Evolutionary conservation across 2,113 vertebrate genomes (phyloP), one percentile per base, ranked within the genome.

Genomic region (Hypocryptadius cinnamomeus): DNA sequence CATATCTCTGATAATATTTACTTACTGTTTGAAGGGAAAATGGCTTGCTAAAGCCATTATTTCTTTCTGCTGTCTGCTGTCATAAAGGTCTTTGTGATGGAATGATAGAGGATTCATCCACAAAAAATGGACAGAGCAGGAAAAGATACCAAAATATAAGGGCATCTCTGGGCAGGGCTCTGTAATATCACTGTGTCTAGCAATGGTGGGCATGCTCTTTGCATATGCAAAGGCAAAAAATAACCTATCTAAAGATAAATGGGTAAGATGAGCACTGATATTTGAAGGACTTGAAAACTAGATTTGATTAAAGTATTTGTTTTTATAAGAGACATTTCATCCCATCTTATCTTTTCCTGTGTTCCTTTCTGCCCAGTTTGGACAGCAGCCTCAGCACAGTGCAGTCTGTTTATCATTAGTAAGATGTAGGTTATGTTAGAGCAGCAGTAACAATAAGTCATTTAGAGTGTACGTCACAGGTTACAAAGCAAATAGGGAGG

Each of bases 11-110:
- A 84, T 94, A 96, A 96, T 96, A 94, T 95, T 95, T 97, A 94
- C 92, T 96, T 92, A 94, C 79, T 80, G 78, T 79, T 84, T 92
- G 94, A 97, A 96, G 97, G 85, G 95, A 95, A 96, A 97, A 96
- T 88, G 93, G 90, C 76, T 97, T 95, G 96, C 92, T 92, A 80
- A 87, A 92, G 87, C 83, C 88, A 80, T 96, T 93, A 79, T 89
- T 78, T 69, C 64, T 93, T 93, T 90, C 57, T 77, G 87, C 48
- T 7, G 3, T 88, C 96, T 87, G 78, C 91, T 97, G 92, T 97
- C 96, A 95, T 87, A 95, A 96, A 97, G 83, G 92, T 94, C 92
- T 94, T 94, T 89, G 73, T 94, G 97, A 95, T 95, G 90, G 92
- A 97, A 94, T 74, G 91, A 92, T 90, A 91, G 81, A 96, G 85